A percentile compares a stretch with the other conserved stretches of the same genome.
phyloP scores from a whole-genome alignment of 2,888 invertebrate species.

The Drosophila barbarae region DNA sequence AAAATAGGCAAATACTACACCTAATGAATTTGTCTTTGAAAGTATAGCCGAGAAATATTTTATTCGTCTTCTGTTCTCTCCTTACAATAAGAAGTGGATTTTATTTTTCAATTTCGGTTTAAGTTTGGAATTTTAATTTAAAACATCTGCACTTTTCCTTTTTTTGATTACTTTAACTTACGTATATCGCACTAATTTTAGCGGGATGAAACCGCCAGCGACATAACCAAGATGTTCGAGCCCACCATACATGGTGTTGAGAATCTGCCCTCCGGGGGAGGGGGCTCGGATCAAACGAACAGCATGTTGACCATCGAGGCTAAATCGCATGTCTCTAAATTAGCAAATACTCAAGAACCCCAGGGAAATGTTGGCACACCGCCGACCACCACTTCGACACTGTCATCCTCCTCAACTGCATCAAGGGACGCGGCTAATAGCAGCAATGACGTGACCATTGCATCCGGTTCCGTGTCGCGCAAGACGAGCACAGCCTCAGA shows the following conservation, averaged over 20 bases:
- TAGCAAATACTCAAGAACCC: constrained; percentile 45
- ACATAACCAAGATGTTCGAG: constrained; percentile 79
- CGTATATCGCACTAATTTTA: constrained; percentile 64
- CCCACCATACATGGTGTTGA: constrained; percentile 73
- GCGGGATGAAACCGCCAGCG: constrained; percentile 80
- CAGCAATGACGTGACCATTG: constrained; percentile 69
- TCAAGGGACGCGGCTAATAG: constrained; percentile 67
- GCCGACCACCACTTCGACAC: constrained; percentile 64
- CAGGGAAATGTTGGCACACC: constrained; percentile 55
- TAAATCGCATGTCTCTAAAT: constrained; percentile 37
- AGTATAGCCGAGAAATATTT: background rate
- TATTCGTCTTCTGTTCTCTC: constrained; percentile 8
- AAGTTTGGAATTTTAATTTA: constrained; percentile 25
- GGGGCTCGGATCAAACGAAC: constrained; percentile 39
- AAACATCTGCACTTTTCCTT: constrained; percentile 30
- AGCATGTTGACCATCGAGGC: constrained; percentile 41
- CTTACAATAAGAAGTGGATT: constrained; percentile 21
- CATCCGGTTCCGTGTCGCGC: constrained; percentile 79
- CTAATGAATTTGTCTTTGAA: background rate
- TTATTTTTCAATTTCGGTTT: constrained; percentile 26
- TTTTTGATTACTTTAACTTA: constrained; percentile 39
- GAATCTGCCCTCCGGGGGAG: constrained; percentile 44
- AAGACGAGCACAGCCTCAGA: constrained; percentile 82
- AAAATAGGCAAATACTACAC: background rate
- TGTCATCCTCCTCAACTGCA: constrained; percentile 73